These are phyloP conservation scores for Leptura quadrifasciata DNA, from an alignment of 2,888 invertebrate species.

Conservation along the genomic window DNA sequence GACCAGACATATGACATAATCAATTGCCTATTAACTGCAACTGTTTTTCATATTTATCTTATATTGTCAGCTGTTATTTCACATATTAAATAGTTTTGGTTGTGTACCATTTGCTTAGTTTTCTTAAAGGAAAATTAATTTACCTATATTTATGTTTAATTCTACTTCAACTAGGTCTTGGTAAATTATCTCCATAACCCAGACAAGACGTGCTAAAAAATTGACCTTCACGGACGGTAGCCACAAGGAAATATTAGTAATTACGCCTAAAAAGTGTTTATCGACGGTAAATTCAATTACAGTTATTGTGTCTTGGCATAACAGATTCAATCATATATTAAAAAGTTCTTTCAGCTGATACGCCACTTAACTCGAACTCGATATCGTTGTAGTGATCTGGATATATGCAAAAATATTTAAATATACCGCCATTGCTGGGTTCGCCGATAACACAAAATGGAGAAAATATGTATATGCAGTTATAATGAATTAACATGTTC, in stretches of 20 bases:
- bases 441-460: slow-evolving; percentile 17
- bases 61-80: too few species aligned
- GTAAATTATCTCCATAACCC: not conserved
- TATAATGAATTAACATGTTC: slow-evolving; percentile 27
- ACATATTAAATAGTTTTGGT: too few species aligned
- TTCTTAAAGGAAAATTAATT: too few species aligned
- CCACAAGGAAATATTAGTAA: slow-evolving; percentile 4
- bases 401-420: slow-evolving; percentile 7
- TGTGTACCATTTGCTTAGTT: too few species aligned
- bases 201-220: slow-evolving; percentile 17
- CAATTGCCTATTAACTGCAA: too few species aligned
- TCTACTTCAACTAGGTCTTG: not conserved
- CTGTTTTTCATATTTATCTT: too few species aligned
- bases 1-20: too few species aligned
- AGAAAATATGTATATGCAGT: slow-evolving; percentile 33
- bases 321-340: slow-evolving; percentile 15
- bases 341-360: not conserved
- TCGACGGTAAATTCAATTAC: slow-evolving; percentile 13
- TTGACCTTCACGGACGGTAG: slow-evolving; percentile 14
- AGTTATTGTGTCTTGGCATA: slow-evolving; percentile 9
- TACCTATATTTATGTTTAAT: not conserved
- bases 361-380: not conserved
- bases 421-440: not conserved
- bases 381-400: not conserved
- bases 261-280: slow-evolving; percentile 11